phyloP scores from a whole-genome alignment of 2,797 vertebrate species.

The Simalia tracyae region DNA sequence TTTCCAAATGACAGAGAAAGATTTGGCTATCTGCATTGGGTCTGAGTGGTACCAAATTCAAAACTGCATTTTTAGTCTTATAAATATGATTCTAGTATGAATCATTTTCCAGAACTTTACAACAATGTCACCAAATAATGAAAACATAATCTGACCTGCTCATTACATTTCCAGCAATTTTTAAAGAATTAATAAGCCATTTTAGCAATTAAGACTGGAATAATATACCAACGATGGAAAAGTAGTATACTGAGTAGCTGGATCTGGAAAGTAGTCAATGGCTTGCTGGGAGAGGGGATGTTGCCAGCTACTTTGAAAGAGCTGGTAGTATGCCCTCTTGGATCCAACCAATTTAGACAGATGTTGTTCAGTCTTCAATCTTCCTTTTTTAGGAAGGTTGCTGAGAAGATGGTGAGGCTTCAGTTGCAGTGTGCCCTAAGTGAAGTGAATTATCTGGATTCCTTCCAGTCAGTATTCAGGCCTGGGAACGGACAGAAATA shows the following conservation, averaged over 20 bases:
- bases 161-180: background rate
- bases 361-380: background rate
- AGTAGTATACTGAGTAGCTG: background rate
- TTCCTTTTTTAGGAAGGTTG: background rate
- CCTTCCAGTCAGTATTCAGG: too few species aligned
- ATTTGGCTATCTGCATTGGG: background rate
- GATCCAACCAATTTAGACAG: background rate
- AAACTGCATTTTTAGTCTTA: background rate
- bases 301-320: background rate
- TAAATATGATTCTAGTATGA: background rate
- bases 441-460: too few species aligned
- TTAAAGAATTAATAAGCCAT: background rate
- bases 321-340: background rate
- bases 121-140: background rate
- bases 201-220: background rate
- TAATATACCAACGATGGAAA: background rate
- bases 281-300: background rate
- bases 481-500: too few species aligned
- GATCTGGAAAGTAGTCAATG: background rate
- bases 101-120: background rate
- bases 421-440: too few species aligned
- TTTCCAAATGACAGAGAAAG: background rate
- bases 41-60: background rate
- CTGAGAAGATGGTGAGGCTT: background rate
- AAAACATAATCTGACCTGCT: background rate